phyloP scores from a whole-genome alignment of 2,797 vertebrate species.

The Lophius americanus region DNA sequence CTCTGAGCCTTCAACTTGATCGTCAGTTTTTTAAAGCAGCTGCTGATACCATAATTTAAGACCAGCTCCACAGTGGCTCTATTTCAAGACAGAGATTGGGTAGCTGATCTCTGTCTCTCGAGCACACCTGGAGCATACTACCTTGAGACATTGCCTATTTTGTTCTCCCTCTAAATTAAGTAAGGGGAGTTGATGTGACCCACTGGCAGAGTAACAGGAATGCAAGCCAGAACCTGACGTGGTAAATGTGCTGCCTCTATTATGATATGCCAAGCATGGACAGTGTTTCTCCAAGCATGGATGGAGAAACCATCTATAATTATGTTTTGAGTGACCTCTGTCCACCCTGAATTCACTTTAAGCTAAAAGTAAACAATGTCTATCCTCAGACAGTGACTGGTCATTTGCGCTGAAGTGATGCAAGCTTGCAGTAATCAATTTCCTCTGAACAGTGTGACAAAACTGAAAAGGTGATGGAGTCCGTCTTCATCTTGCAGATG shows the following conservation, averaged over 20 bases:
- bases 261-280: conserved; percentile 27
- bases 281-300: conserved; percentile 2
- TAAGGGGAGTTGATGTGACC: conserved; percentile 42
- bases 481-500: background rate
- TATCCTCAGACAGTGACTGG: background rate
- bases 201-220: conserved; percentile 40
- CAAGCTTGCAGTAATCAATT: background rate
- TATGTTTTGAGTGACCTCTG: no score
- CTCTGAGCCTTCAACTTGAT: no score
- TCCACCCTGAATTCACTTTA: conserved; percentile 1
- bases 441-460: conserved; percentile 4
- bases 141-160: conserved; percentile 33
- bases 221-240: conserved; percentile 49
- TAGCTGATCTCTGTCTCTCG: conserved; percentile 14
- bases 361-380: conserved; percentile 12
- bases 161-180: conserved; percentile 15
- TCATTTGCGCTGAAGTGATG: background rate
- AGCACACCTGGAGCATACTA: conserved; percentile 50
- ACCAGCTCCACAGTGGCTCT: background rate
- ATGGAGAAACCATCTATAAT: background rate
- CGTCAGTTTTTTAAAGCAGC: no score
- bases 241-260: conserved; percentile 6
- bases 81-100: background rate
- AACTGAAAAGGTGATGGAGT: conserved; percentile 3
- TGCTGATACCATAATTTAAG: conserved; percentile 2